phyloP scores from a whole-genome alignment of 2,113 vertebrate species.

The Apodemus speciosus region DNA sequence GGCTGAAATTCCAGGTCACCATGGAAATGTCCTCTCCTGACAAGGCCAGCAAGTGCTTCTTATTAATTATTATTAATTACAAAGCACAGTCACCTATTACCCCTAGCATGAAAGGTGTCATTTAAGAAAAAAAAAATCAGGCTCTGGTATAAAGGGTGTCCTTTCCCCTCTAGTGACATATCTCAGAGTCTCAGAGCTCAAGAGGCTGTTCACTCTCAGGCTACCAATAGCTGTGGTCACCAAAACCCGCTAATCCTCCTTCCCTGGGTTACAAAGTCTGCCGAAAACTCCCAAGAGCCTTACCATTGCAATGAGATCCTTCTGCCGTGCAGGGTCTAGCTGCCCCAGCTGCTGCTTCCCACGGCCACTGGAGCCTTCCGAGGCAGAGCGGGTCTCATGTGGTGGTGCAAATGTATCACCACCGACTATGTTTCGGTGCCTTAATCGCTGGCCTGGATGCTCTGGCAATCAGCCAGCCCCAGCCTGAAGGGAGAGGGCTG shows the following conservation, averaged over 20 bases:
- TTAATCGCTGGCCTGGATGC: slow-evolving; percentile 82
- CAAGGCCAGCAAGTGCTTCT: slow-evolving; percentile 25
- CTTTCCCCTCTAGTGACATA: slow-evolving; percentile 55
- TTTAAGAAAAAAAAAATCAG: slow-evolving; percentile 56
- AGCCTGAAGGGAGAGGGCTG: slow-evolving; percentile 72
- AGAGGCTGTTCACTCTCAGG: slow-evolving; percentile 40
- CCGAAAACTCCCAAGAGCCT: slow-evolving; percentile 79
- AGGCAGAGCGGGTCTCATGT: slow-evolving; percentile 82
- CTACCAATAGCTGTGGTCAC: slow-evolving; percentile 62
- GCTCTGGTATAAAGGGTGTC: slow-evolving; percentile 66
- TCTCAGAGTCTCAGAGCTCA: slow-evolving; percentile 52
- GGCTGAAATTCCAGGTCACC: neutral
- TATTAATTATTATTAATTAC: slow-evolving; percentile 45
- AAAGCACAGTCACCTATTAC: slow-evolving; percentile 8
- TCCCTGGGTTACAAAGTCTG: slow-evolving; percentile 63
- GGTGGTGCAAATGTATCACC: slow-evolving; percentile 83
- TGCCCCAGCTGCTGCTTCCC: slow-evolving; percentile 82
- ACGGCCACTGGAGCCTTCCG: slow-evolving; percentile 79
- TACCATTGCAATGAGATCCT: slow-evolving; percentile 84
- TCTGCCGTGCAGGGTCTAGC: slow-evolving; percentile 71
- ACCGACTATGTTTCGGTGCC: slow-evolving; percentile 84
- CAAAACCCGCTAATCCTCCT: slow-evolving; percentile 32
- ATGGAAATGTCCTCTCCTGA: neutral
- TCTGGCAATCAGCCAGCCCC: slow-evolving; percentile 86
- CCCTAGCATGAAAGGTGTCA: slow-evolving; percentile 67